Evolutionary conservation across 2,113 vertebrate genomes (phyloP).

Genomic region (Thalassarche chlororhynchos): DNA sequence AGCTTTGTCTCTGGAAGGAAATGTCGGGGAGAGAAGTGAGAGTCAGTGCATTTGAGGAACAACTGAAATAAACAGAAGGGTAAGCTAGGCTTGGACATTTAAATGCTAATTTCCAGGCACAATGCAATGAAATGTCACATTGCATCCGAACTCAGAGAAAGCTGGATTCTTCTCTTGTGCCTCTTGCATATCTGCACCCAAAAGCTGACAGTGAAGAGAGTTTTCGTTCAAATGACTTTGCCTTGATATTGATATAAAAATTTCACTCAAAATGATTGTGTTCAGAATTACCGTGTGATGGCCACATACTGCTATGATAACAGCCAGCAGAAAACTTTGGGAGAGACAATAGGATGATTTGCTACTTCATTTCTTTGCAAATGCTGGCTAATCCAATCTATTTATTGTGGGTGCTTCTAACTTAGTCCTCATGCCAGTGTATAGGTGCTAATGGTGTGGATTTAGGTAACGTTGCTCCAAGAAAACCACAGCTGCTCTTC

Average conservation of each 20-base stretch:
- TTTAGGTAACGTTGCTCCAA: background rate
- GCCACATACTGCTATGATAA: accelerated
- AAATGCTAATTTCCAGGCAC: background rate
- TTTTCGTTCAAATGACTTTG: background rate
- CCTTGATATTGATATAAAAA: background rate
- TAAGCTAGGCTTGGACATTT: background rate
- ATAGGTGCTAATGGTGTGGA: background rate
- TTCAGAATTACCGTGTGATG: background rate
- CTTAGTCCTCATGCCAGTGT: background rate
- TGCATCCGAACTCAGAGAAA: background rate
- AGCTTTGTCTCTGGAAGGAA: background rate
- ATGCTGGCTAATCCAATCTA: background rate
- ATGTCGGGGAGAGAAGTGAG: background rate
- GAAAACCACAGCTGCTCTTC: background rate
- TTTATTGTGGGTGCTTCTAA: background rate
- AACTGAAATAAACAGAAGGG: background rate
- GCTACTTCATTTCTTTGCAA: background rate
- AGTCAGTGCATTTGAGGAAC: background rate
- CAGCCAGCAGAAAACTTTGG: background rate
- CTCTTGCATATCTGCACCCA: background rate
- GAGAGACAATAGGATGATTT: background rate
- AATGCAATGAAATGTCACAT: background rate
- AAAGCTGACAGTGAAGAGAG: background rate
- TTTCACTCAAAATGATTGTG: background rate
- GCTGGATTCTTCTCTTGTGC: background rate